These are phyloP conservation scores for Pyrrhia umbra DNA, from an alignment of 2,888 invertebrate species.

Conservation along the genomic window DNA sequence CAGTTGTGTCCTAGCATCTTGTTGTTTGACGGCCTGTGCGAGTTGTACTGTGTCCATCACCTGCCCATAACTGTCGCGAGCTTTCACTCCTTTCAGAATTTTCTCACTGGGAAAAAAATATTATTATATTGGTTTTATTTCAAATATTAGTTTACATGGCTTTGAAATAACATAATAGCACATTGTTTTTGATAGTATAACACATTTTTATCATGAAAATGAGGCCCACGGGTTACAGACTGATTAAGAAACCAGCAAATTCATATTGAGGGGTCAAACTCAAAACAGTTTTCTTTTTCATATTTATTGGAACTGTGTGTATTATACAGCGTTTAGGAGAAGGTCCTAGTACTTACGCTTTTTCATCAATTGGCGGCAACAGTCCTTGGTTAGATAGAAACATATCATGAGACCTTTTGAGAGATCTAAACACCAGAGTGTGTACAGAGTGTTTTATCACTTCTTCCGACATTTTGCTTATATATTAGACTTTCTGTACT, in stretches of 20 bases:
- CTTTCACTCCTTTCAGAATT: slow-evolving; percentile 93
- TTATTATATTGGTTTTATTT: neutral
- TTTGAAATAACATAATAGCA: neutral
- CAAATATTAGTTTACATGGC: neutral
- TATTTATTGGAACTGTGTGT: too few relatives aligned
- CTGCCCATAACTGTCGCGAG: slow-evolving; percentile 95
- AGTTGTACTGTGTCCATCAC: slow-evolving; percentile 94
- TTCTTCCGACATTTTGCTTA: slow-evolving; percentile 92
- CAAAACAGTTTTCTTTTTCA: too few relatives aligned
- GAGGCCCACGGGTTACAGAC: too few relatives aligned
- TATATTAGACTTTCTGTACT: slow-evolving; percentile 12
- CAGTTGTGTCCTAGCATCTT: slow-evolving; percentile 75
- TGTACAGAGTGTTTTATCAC: slow-evolving; percentile 99
- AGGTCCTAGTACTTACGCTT: slow-evolving; percentile 91
- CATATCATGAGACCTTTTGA: slow-evolving; percentile 99
- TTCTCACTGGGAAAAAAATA: slow-evolving; percentile 90
- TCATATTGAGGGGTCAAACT: too few relatives aligned
- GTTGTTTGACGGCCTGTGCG: slow-evolving; percentile 91
- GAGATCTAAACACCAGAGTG: slow-evolving; percentile 98
- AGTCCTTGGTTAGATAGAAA: slow-evolving; percentile 97
- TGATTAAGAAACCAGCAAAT: too few relatives aligned
- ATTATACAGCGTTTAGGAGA: neutral
- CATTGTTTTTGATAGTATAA: too few relatives aligned
- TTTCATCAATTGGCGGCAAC: slow-evolving; percentile 95
- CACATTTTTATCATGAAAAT: too few relatives aligned